Evolutionary conservation across 2,888 invertebrate genomes (phyloP), one percentile per base, ranked within the genome.

Genomic region (Microplitis deprimator): DNA sequence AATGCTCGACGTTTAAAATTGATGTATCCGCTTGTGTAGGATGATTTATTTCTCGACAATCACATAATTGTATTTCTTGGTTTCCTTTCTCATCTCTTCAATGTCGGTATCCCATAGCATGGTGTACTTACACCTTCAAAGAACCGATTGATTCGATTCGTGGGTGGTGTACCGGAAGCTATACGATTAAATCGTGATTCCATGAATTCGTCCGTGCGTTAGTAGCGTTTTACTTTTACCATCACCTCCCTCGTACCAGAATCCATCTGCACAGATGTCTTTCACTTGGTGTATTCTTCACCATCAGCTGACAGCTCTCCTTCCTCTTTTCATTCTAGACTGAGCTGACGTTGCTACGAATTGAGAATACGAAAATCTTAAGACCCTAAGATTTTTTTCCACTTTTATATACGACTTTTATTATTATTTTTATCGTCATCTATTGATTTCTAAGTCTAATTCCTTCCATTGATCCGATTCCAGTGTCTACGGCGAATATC

Each of bases 161-260:
- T 73, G 78, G 78, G 79, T 78, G 82, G 80, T 79, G 82, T 80
- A 79, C 74, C 80, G 80, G 79, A 82, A 82, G 79, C 79, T 80
- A 79, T 81, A 79, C 78, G 80, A 82, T 82, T 82, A 82, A 82
- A 82, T 81, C 79, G 80, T 79, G 81, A 82, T 82, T 82, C 78
- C 82, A 74, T 68, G 78, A 75, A 75, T 80, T 79, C 81, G 73
- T 82, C 73, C 82, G 82, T 82, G 82, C 82, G 80, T 73, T 76
- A 74, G 70, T 75, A 72, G 64, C 68, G 41, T 17, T 50, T 20
- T 68, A 7, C 61, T 68, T 73, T 73, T 67, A 68, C 68, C 73
- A 50, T 62, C 38, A 38, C 8, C 40, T 6, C 67, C 17, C 50
- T 65, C 64, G 59, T 60, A 62, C 64, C 73, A 59, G 60, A 65